A percentile compares a stretch with the other conserved stretches of the same genome.
phyloP scores from a whole-genome alignment of 2,113 vertebrate species.

The Ammodytes dubius region DNA sequence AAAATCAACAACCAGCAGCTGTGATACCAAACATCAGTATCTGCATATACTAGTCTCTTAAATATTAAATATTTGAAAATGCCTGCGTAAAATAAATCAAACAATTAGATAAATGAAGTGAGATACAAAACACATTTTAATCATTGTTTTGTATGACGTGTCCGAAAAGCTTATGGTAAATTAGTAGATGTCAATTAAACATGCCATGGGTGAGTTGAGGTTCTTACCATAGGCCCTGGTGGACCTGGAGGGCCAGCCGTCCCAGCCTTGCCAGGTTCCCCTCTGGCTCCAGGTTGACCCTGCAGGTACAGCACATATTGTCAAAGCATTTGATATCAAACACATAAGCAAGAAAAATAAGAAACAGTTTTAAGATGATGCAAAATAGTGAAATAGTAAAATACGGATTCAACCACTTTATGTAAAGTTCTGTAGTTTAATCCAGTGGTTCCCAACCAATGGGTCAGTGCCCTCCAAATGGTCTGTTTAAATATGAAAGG shows the following conservation, averaged over 20 bases:
- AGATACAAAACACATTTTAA: not conserved
- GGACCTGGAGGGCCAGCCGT: conserved; percentile 79
- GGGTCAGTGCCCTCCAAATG: not conserved
- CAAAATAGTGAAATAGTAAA: not conserved
- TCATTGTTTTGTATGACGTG: not conserved
- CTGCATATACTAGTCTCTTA: not conserved
- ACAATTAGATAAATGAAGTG: not conserved
- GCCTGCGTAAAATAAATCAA: not conserved
- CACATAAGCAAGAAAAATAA: not conserved
- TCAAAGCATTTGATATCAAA: conserved; percentile 12
- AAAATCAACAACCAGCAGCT: not conserved
- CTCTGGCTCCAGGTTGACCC: conserved; percentile 83
- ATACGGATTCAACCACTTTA: no score
- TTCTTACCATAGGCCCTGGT: conserved; percentile 82
- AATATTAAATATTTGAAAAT: not conserved
- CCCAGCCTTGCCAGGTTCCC: conserved; percentile 71
- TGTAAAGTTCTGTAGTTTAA: not conserved
- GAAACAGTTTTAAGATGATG: not conserved
- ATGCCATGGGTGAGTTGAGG: not conserved
- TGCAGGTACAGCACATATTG: conserved; percentile 38
- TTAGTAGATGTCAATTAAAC: not conserved
- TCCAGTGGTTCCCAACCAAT: not conserved
- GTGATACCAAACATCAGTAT: not conserved
- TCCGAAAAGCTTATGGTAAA: not conserved
- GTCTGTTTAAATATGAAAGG: no score